Evolutionary conservation across 2,113 vertebrate species (phyloP).

Genomic region (Serinus canaria): DNA sequence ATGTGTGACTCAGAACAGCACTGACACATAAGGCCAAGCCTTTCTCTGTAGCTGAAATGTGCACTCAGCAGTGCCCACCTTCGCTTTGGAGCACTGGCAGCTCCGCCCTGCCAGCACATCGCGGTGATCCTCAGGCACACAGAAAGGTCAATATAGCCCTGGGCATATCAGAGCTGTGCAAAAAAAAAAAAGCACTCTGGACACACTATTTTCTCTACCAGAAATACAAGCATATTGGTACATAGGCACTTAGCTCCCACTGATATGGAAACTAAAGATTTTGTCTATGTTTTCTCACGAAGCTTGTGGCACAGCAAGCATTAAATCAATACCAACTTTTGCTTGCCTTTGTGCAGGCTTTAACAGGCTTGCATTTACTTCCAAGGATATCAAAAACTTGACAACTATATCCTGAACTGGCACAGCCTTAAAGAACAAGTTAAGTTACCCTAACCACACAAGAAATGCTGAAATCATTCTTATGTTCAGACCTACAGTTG

Average conservation of each 20-base stretch:
- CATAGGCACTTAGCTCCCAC: neutral
- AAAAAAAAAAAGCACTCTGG: neutral
- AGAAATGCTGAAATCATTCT: neutral
- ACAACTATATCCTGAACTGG: neutral
- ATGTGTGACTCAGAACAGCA: rapidly evolving
- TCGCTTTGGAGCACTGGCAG: neutral
- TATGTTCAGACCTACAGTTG: neutral
- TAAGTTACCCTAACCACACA: neutral
- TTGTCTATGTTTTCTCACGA: neutral
- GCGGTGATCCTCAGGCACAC: neutral
- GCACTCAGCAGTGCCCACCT: neutral
- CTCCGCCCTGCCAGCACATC: neutral
- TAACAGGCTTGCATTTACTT: neutral
- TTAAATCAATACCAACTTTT: neutral
- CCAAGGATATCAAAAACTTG: neutral
- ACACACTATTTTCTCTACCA: neutral
- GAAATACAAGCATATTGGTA: neutral
- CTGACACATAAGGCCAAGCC: neutral
- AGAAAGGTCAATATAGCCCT: neutral
- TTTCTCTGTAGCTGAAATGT: neutral
- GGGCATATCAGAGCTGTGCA: neutral
- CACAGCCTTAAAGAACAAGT: neutral
- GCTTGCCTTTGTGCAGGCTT: neutral
- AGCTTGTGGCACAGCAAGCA: neutral
- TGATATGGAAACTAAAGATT: neutral